Base-by-base conservation (phyloP, 2,888 invertebrate genomes). In the Lithophane leautieri region DNA sequence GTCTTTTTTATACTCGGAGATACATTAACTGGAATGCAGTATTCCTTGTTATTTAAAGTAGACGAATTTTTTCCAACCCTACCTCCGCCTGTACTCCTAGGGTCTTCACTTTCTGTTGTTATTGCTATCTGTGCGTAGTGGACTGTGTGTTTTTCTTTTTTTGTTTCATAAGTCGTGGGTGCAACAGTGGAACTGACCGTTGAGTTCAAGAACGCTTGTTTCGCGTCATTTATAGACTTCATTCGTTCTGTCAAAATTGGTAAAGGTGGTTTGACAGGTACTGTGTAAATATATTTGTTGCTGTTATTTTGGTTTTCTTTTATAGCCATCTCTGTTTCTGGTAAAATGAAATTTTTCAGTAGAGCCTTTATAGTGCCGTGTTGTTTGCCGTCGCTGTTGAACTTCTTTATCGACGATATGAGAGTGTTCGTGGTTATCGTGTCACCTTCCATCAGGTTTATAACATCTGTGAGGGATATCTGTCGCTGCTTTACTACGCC, bases 61-160 rank as follows among this genome's bases (percentile, higher is more conserved):
- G 83, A 73, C 14, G 80, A 81, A 54, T 82, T 80, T 84, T 90
- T 93, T 47, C 77, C 58, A 74, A 88, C 71, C 82, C 88, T 92
- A 22, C 96, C 96, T 91, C 96, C 97, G 0, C 97, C 97, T 11
- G 96, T 96, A 81, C 96, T 95, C 84, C 96, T 94, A 3, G 95
- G 94, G 78, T 97, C 96, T 76, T 96, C 95, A 82, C 93, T 96
- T 63, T 91, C 94, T 58, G 94, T 95, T 14, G 94, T 92, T 42
- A 96, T 93, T 12, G 95, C 95, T 84, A 96, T 92, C 85, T 96
- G 95, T 28, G 96, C 96, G 69, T 96, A 96, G 85, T 96, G 95
- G 28, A 88, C 71, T 19, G 81, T 79, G 25, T 88, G 84, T n/a
- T 74, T 76, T n/a, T 88, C 81, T 0, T 54, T 80, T 40, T 76